A percentile compares a stretch with the other conserved stretches of the same genome.
Conservation (phyloP, 2,113 vertebrate species). For the Mellivora capensis region DNA sequence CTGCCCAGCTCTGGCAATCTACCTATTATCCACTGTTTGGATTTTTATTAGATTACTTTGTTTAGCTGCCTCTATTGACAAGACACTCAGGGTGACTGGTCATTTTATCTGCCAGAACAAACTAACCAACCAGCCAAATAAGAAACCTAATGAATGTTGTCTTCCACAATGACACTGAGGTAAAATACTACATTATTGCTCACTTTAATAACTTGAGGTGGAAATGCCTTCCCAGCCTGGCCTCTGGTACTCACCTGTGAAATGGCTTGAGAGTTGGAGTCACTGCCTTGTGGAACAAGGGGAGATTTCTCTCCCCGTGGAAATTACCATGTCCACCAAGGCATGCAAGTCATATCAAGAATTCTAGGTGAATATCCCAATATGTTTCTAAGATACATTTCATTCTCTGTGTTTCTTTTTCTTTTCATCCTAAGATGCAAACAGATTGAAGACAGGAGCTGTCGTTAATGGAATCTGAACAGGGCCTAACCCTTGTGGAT, state of each 20-base stretch:
- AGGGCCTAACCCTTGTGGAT: neutral
- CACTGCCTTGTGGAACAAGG: neutral
- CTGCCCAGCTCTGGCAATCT: neutral
- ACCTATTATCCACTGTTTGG: neutral
- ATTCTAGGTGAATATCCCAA: neutral
- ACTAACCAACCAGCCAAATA: neutral
- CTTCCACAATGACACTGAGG: neutral
- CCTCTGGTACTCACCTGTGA: neutral
- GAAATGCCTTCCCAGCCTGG: neutral
- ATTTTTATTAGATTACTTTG: neutral
- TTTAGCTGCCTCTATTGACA: neutral
- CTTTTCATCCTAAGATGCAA: neutral
- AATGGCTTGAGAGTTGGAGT: neutral
- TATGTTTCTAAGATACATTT: neutral
- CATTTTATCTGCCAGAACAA: neutral
- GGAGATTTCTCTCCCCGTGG: neutral
- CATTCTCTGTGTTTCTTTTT: neutral
- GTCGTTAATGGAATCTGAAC: constrained; percentile 25
- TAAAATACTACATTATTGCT: neutral
- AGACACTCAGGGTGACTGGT: neutral
- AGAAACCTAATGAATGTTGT: neutral
- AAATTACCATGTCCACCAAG: neutral
- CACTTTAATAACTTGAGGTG: neutral
- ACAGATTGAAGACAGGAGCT: constrained; percentile 1
- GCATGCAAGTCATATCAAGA: neutral